Evolutionary conservation across 2,888 invertebrate genomes (phyloP), one percentile per base, ranked within the genome.

Genomic region (Dendrolimus houi): DNA sequence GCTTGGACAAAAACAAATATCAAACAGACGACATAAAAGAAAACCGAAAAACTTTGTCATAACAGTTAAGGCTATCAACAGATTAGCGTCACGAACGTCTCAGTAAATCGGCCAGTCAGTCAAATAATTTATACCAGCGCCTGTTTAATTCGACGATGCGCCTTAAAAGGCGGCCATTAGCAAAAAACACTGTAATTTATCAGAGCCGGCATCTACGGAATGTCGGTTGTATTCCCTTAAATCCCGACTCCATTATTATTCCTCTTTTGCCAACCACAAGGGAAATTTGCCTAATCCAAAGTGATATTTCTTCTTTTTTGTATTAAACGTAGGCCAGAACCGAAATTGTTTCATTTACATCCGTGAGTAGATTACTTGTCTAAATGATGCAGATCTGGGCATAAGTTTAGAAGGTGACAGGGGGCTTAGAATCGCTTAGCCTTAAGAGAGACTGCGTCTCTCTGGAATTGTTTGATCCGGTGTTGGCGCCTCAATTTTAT

Each of bases 161-260:
- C 67, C 73, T 74, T 75, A 78, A 75, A 71, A 72, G 70, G 66
- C 68, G 68, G 64, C 79, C 79, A 85, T 87, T 86, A 84, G 71
- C 75, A 82, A 84, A 83, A 84, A 85, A 80, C 72, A 80, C 73
- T 71, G 82, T 77, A 83, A 87, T 88, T 87, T 86, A 87, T 87
- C 86, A 87, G 78, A 75, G 75, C 74, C 81, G 77, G 71, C 79
- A 81, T 74, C 77, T 70, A 70, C 77, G 74, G 72, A 76, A 74
- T 74, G 79, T 75, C 76, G 72, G 64, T 66, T 66, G 70, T 72
- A 76, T 77, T 79, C 74, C 69, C 69, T 70, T 74, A 81, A 85
- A 84, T 75, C 81, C 81, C 70, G 63, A 67, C 66, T 61, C 77
- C 80, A 80, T 87, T 84, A 87, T 86, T 84, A 84, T 86, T 84